Evolutionary conservation across 2,113 vertebrate species (phyloP).

Genomic region (Uropsilus gracilis): DNA sequence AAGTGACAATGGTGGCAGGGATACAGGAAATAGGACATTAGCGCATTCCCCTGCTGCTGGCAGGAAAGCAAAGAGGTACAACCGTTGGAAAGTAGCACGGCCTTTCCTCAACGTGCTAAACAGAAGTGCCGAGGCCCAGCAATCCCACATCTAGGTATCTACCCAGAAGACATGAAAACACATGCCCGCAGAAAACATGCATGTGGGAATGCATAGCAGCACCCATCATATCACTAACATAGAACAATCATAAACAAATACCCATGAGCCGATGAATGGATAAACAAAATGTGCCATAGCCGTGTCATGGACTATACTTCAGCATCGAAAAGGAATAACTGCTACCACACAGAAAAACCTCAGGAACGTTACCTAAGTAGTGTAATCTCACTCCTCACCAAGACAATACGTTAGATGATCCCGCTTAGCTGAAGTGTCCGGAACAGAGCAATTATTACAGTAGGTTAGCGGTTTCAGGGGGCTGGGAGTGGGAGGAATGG

Average conservation of each 20-base stretch:
- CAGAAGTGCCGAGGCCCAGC: background rate
- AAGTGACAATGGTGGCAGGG: background rate
- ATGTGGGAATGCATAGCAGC: background rate
- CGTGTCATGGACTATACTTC: accelerated
- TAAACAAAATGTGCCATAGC: background rate
- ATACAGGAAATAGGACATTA: accelerated
- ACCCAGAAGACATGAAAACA: background rate
- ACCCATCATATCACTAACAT: too few species aligned
- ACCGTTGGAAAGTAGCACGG: too few species aligned
- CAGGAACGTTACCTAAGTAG: background rate
- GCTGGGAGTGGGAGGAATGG: background rate
- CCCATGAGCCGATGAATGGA: background rate
- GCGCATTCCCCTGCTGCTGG: too few species aligned
- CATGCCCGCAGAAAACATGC: accelerated
- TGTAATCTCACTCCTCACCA: too few species aligned
- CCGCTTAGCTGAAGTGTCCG: background rate
- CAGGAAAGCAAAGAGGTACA: background rate
- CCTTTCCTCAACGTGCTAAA: background rate
- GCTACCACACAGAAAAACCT: accelerated
- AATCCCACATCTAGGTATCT: accelerated
- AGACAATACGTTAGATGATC: accelerated
- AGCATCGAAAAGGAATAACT: too few species aligned
- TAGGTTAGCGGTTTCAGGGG: background rate
- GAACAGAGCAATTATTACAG: background rate
- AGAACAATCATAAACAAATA: background rate